A percentile compares a stretch with the other conserved stretches of the same genome.
Evolutionary conservation across 2,888 invertebrate genomes (phyloP).

Genomic region (Pinctada fucata): DNA sequence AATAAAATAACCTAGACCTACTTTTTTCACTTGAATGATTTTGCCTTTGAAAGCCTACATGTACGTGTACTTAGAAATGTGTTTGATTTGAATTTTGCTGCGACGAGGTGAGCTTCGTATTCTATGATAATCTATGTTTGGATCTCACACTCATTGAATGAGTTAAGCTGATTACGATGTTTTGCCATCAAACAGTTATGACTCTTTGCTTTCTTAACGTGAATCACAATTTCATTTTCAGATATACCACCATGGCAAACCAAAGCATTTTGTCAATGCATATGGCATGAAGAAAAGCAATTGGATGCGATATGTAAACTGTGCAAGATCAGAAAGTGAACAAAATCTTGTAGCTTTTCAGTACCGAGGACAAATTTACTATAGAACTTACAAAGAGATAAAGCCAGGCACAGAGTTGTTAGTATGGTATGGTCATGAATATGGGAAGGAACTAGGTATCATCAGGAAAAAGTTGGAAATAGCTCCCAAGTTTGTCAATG

Average conservation of each 20-base stretch:
- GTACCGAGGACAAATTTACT: constrained; percentile 80
- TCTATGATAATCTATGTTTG: no score
- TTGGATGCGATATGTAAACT: constrained; percentile 82
- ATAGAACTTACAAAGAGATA: constrained; percentile 73
- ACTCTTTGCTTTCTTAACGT: no score
- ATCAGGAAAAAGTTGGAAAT: constrained; percentile 42
- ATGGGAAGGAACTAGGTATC: constrained; percentile 74
- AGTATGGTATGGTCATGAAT: constrained; percentile 77
- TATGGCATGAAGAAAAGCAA: constrained; percentile 77
- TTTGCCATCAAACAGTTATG: no score
- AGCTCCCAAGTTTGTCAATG: constrained; percentile 46
- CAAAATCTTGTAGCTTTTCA: constrained; percentile 81
- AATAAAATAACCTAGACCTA: no score
- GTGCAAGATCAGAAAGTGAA: constrained; percentile 78
- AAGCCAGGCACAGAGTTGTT: constrained; percentile 75
- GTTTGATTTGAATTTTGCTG: no score
- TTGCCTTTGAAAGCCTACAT: no score
- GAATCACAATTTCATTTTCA: constrained; percentile 25
- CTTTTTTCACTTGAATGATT: no score
- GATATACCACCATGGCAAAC: constrained; percentile 57
- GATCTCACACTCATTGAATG: no score
- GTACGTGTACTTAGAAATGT: no score
- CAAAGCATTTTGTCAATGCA: constrained; percentile 77
- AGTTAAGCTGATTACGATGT: no score
- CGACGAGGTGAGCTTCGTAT: no score